Evolutionary conservation across 2,113 vertebrate genomes (phyloP).

Genomic region (Octodon degus): DNA sequence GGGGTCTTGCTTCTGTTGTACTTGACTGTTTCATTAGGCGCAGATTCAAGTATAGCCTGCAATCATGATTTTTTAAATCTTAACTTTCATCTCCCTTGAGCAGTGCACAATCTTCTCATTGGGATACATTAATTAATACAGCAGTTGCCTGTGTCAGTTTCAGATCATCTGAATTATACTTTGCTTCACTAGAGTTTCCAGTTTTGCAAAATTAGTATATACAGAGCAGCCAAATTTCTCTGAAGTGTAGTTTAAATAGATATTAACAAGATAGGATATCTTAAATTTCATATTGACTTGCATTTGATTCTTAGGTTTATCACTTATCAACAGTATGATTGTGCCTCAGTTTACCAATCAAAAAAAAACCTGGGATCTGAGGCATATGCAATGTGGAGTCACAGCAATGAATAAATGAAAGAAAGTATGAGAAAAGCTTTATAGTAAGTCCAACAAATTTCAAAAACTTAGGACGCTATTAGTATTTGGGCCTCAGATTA

Average conservation of each 20-base stretch:
- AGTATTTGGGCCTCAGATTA: not conserved
- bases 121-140: not conserved
- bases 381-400: not conserved
- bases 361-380: not conserved
- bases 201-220: slow-evolving; percentile 24
- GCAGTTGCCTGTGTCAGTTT: not conserved
- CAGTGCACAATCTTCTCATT: not conserved
- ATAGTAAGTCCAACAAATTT: not conserved
- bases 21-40: slow-evolving; percentile 33
- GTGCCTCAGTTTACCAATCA: not conserved
- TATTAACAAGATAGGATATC: slow-evolving; percentile 2
- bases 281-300: slow-evolving; percentile 2
- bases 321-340: not conserved
- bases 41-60: not conserved
- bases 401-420: not conserved
- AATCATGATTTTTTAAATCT: not conserved
- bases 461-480: not conserved
- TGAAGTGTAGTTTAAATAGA: not conserved
- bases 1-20: not conserved
- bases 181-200: not conserved
- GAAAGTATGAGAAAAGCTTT: not conserved
- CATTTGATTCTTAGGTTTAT: slow-evolving; percentile 23
- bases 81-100: not conserved
- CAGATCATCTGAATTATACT: not conserved
- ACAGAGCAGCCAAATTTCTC: not conserved